Conservation (phyloP, 2,888 invertebrate genomes). For the Cecidostiba fungosa region DNA sequence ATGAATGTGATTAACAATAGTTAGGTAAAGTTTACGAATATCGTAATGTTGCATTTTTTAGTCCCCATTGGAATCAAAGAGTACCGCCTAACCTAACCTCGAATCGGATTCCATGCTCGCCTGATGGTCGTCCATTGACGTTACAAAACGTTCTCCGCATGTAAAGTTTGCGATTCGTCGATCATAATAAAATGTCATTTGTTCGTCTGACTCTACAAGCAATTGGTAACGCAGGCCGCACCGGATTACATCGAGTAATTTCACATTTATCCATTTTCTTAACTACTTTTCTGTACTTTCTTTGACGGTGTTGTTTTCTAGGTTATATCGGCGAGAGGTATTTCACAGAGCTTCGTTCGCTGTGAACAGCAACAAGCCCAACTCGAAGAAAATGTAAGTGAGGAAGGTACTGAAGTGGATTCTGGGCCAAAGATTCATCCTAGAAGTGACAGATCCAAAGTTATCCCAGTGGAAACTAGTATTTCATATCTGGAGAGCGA, state of each 20-base stretch:
- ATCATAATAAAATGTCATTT: slow-evolving; percentile 59
- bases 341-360: slow-evolving; percentile 54
- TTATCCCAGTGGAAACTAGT: slow-evolving; percentile 90
- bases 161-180: background rate
- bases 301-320: slow-evolving; percentile 39
- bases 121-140: background rate
- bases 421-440: slow-evolving; percentile 75
- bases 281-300: background rate
- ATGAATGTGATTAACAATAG: too few species aligned
- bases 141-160: slow-evolving; percentile 29
- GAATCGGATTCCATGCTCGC: background rate
- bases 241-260: slow-evolving; percentile 56
- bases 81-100: background rate
- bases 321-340: slow-evolving; percentile 58
- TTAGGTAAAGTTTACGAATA: background rate
- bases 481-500: slow-evolving; percentile 91
- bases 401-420: slow-evolving; percentile 35
- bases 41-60: background rate
- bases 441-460: slow-evolving; percentile 85
- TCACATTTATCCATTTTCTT: background rate
- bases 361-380: slow-evolving; percentile 18
- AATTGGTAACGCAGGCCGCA: slow-evolving; percentile 36
- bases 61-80: background rate
- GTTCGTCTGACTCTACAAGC: slow-evolving; percentile 54
- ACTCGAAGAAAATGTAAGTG: background rate